phyloP scores from a whole-genome alignment of 2,888 invertebrate genomes.

The Andricus curvator region DNA sequence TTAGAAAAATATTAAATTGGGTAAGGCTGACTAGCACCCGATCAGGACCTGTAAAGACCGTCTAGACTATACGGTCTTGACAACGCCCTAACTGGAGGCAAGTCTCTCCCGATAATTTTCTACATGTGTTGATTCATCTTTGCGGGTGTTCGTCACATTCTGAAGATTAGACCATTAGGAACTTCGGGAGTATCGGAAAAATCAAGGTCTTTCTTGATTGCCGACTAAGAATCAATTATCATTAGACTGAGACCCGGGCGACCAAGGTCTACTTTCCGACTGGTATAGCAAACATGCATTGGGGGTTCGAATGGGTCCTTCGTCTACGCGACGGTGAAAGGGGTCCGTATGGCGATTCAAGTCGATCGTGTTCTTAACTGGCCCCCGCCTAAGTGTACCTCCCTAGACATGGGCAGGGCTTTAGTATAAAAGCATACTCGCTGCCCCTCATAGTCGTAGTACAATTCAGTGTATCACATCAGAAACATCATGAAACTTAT shows the following conservation, averaged over 20 bases:
- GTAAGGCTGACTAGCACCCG: no score
- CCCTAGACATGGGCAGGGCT: slow-evolving; percentile 72
- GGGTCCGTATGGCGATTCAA: slow-evolving; percentile 69
- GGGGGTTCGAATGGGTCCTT: slow-evolving; percentile 69
- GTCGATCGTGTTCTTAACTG: slow-evolving; percentile 52
- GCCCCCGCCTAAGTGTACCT: slow-evolving; percentile 71
- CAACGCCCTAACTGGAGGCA: no score
- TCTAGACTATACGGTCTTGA: no score
- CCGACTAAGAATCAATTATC: slow-evolving; percentile 8
- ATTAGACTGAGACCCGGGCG: background rate
- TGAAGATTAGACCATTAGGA: slow-evolving; percentile 41
- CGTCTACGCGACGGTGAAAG: slow-evolving; percentile 66
- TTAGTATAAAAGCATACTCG: slow-evolving; percentile 77
- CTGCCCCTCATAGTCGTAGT: slow-evolving; percentile 74
- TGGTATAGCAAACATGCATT: slow-evolving; percentile 50
- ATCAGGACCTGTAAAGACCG: no score
- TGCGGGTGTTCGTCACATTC: slow-evolving; percentile 41
- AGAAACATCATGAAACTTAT: slow-evolving; percentile 77
- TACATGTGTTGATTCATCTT: slow-evolving; percentile 47
- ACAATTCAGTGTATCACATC: slow-evolving; percentile 72
- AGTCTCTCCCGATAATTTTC: no score
- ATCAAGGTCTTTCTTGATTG: slow-evolving; percentile 32
- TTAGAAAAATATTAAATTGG: no score
- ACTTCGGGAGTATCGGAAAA: slow-evolving; percentile 43
- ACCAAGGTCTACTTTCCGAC: background rate